Evolutionary conservation across 2,888 invertebrate species (phyloP), one percentile per base, ranked within the genome.

Genomic region (Lapara coniferarum): DNA sequence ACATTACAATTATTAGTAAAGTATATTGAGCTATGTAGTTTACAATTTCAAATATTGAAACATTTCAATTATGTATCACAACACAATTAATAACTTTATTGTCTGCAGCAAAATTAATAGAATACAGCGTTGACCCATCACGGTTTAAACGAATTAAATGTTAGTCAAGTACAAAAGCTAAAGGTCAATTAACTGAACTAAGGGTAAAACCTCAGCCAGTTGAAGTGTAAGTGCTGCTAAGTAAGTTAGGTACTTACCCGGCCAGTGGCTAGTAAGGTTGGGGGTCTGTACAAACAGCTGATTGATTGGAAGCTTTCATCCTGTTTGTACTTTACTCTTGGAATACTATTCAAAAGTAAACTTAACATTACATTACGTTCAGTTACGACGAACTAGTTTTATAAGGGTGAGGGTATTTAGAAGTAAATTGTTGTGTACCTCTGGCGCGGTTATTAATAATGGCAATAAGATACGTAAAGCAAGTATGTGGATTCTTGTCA

Each of bases 261-360:
- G 75, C 51, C 72, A 73, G 75, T 69, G 71, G 63, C 46, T 49
- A 75, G 74, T 74, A 71, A 73, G 19, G 10, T 70, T 69, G 75
- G 71, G 74, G 77, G 77, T 78, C 78, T 75, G 77, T 71, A 66
- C 67, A 83, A 85, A 82, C 82, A 85, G 75, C 78, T 78, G 81
- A 82, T 80, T 83, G 82, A 85, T 85, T 81, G 82, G 80, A 73
- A 75, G 78, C 78, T 79, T 76, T 78, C 76, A 74, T 74, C 73
- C 75, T 83, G 83, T 84, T 83, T 81, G 77, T 72, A 10, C 68
- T 77, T 67, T 75, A 76, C 80, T 82, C 77, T 74, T 74, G 75
- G 74, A 69, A 67, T 71, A 75, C 72, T 73, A 69, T 73, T 71
- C 74, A 72, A 77, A 76, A 69, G 12, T 69, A 57, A 30, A 19